Percentiles rank a stretch among this genome's conserved stretches.
Conservation (phyloP, 1,140 invertebrate genomes). For the Neodiprion pinetum region DNA sequence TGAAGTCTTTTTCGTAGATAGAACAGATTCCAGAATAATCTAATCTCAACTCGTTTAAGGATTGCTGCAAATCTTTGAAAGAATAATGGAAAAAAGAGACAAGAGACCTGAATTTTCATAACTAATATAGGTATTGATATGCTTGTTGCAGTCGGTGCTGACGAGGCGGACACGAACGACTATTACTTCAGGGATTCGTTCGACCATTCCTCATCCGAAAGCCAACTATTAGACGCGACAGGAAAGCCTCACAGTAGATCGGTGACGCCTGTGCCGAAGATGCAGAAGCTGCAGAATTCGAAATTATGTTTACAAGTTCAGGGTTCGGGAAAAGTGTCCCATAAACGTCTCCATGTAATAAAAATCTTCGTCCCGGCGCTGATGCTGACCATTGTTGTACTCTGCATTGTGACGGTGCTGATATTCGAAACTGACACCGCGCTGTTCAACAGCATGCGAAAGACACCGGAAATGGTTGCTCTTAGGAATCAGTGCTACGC, state of each 20-base stretch:
- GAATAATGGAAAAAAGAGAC: no score
- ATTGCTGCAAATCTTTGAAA: no score
- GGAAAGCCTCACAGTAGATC: slow-evolving; percentile 57
- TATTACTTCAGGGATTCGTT: slow-evolving; percentile 79
- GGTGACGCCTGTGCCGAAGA: slow-evolving; percentile 63
- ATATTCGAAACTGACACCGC: slow-evolving; percentile 80
- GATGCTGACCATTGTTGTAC: slow-evolving; percentile 70
- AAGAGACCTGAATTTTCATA: no score
- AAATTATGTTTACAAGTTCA: slow-evolving; percentile 52
- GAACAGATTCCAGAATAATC: no score
- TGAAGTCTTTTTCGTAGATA: no score
- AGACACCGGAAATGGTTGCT: slow-evolving; percentile 79
- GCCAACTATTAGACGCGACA: slow-evolving; percentile 67
- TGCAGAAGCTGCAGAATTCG: slow-evolving; percentile 64
- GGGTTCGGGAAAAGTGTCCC: slow-evolving; percentile 38
- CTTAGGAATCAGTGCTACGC: slow-evolving; percentile 83
- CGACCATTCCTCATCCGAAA: slow-evolving; percentile 80
- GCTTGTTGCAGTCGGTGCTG: slow-evolving; percentile 53
- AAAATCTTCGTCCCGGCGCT: slow-evolving; percentile 77
- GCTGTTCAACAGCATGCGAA: slow-evolving; percentile 72
- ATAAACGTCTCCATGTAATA: slow-evolving; percentile 66
- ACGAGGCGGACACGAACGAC: slow-evolving; percentile 61
- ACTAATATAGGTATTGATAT: no score
- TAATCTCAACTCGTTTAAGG: no score
- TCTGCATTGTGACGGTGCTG: slow-evolving; percentile 70